These are phyloP conservation scores for Phalloptychus januarius DNA, from an alignment of 2,797 vertebrate species.

Conservation along the genomic window DNA sequence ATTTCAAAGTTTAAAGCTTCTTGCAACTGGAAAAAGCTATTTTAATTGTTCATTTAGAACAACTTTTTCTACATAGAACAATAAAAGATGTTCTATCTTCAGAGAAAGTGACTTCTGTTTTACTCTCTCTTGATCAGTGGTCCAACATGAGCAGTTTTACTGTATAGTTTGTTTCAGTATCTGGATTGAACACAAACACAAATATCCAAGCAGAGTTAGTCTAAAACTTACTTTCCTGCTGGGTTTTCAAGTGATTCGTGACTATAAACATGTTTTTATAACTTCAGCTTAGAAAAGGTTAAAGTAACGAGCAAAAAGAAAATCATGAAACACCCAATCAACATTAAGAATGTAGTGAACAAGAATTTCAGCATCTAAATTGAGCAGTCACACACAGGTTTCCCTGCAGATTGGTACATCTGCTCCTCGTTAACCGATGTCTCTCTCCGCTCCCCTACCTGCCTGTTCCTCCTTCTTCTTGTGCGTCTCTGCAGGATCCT, in stretches of 20 bases:
- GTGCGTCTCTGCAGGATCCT: slow-evolving; percentile 84
- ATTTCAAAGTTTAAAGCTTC: background rate
- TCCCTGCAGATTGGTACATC: slow-evolving; percentile 23
- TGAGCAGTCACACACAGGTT: slow-evolving; percentile 15
- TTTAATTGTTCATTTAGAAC: background rate
- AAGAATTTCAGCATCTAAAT: slow-evolving; percentile 13
- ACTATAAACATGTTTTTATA: slow-evolving; percentile 9
- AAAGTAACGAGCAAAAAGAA: slow-evolving; percentile 7
- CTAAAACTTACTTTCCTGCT: slow-evolving; percentile 1
- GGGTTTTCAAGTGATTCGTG: background rate
- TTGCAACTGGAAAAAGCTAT: background rate
- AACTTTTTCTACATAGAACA: background rate
- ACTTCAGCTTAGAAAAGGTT: slow-evolving; percentile 3
- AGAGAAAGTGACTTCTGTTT: slow-evolving; percentile 21
- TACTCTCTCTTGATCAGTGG: slow-evolving; percentile 32
- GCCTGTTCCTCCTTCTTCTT: slow-evolving; percentile 50
- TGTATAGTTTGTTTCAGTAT: slow-evolving; percentile 42
- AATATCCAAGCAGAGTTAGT: background rate
- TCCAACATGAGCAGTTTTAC: slow-evolving; percentile 39
- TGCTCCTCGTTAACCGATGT: slow-evolving; percentile 51
- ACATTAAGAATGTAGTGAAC: slow-evolving; percentile 7
- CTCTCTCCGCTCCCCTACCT: slow-evolving; percentile 44
- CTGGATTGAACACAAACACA: slow-evolving; percentile 13
- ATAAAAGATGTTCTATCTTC: background rate
- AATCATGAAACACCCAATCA: slow-evolving; percentile 12